These are phyloP conservation scores for Melanostoma scalare DNA, from an alignment of 2,888 invertebrate genomes.

Conservation along the genomic window DNA sequence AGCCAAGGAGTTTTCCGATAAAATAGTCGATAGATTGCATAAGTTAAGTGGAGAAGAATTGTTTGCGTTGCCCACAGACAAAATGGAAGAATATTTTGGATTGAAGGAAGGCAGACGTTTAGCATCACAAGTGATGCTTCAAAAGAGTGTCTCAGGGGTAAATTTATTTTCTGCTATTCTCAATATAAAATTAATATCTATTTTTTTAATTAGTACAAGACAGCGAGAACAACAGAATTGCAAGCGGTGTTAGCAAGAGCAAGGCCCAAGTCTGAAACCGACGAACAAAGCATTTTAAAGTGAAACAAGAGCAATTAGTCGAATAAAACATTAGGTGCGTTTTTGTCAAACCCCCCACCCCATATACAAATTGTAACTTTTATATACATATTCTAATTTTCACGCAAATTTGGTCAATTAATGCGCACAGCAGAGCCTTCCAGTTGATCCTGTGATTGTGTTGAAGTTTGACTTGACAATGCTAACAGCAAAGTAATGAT, in stretches of 20 bases:
- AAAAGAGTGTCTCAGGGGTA: constrained; percentile 91
- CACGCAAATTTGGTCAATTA: too few relatives aligned
- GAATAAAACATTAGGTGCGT: too few relatives aligned
- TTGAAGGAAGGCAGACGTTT: constrained; percentile 89
- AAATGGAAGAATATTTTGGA: constrained; percentile 89
- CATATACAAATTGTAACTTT: too few relatives aligned
- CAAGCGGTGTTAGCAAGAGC: constrained; percentile 88
- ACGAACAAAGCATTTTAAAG: constrained; percentile 10
- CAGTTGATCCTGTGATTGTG: too few relatives aligned
- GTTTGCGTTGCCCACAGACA: constrained; percentile 86
- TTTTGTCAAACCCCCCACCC: too few relatives aligned
- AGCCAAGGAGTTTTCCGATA: constrained; percentile 88
- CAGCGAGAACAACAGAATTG: constrained; percentile 87
- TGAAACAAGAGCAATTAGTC: not conserved
- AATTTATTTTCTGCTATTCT: not conserved
- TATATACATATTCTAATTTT: too few relatives aligned
- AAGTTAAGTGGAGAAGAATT: constrained; percentile 88
- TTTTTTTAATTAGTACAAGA: constrained; percentile 85
- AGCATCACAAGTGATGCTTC: constrained; percentile 90
- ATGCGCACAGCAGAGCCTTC: too few relatives aligned
- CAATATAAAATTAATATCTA: not conserved
- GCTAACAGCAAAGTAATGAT: too few relatives aligned
- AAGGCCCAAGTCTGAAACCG: constrained; percentile 78
- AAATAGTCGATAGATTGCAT: constrained; percentile 85
- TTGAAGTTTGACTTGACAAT: too few relatives aligned